These are phyloP conservation scores for Microtus pennsylvanicus DNA, from an alignment of 2,113 vertebrate species.

Conservation along the genomic window DNA sequence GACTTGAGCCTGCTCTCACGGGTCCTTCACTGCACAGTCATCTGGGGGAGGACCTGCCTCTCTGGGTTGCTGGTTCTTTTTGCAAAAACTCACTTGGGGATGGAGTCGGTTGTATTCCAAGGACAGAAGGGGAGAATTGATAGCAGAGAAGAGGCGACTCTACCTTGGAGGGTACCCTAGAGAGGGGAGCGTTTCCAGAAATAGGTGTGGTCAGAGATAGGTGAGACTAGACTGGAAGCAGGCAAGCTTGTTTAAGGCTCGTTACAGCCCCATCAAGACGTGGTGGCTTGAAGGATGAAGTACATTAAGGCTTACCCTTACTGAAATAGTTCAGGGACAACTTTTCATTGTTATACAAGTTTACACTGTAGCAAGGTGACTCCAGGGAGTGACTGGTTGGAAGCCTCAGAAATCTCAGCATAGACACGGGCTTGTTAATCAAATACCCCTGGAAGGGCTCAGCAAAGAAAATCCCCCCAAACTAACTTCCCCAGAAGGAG, in stretches of 20 bases:
- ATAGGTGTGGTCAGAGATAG: conserved; percentile 44
- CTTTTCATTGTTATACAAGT: neutral
- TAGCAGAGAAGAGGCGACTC: neutral
- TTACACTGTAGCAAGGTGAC: neutral
- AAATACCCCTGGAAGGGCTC: neutral
- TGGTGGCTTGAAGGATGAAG: neutral
- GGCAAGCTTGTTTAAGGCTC: neutral
- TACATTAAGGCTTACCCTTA: neutral
- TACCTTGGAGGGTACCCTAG: neutral
- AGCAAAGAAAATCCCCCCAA: neutral
- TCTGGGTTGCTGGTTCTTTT: neutral
- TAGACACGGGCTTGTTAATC: neutral
- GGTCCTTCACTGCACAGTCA: neutral
- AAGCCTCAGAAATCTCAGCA: neutral
- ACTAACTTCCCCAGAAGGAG: neutral
- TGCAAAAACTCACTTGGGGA: neutral
- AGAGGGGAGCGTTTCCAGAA: conserved; percentile 33
- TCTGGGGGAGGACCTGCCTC: too few relatives aligned
- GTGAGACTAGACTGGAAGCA: neutral
- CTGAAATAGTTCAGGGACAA: neutral
- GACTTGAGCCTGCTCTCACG: neutral
- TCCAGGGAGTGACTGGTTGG: neutral
- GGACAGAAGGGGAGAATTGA: neutral
- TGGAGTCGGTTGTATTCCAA: neutral
- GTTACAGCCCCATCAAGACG: neutral